phyloP scores from a whole-genome alignment of 2,113 vertebrate genomes.

The Steatornis caripensis region DNA sequence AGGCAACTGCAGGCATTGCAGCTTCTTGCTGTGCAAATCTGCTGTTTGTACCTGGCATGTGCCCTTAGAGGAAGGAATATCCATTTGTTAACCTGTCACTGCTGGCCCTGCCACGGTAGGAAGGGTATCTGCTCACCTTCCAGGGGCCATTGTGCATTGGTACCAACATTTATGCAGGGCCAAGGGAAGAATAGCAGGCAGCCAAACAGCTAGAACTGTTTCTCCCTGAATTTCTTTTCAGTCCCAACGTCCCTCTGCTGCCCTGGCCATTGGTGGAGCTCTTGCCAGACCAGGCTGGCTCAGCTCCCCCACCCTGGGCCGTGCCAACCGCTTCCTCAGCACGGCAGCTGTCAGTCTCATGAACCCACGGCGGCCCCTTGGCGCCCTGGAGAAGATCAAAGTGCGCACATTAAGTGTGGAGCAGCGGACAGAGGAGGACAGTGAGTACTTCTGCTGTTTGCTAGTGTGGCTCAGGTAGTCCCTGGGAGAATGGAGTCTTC shows the following conservation, averaged over 20 bases:
- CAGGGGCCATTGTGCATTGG: neutral
- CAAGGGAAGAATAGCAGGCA: neutral
- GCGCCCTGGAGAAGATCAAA: slow-evolving; percentile 88
- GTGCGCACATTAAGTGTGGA: slow-evolving; percentile 86
- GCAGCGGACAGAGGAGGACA: slow-evolving; percentile 93
- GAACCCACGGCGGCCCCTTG: slow-evolving; percentile 88
- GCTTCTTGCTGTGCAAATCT: neutral
- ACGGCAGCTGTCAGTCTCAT: slow-evolving; percentile 93
- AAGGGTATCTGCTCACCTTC: neutral
- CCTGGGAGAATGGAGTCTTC: neutral
- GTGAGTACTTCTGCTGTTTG: slow-evolving; percentile 72
- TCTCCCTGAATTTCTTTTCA: neutral
- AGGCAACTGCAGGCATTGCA: neutral
- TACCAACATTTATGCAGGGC: neutral
- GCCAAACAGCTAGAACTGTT: neutral
- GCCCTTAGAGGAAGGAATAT: neutral
- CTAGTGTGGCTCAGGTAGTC: neutral
- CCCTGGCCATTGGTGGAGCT: slow-evolving; percentile 84
- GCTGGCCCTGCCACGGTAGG: neutral
- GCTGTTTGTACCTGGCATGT: neutral
- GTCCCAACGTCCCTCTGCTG: slow-evolving; percentile 83
- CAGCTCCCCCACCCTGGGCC: slow-evolving; percentile 93
- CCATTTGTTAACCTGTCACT: neutral
- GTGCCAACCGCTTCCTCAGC: slow-evolving; percentile 95
- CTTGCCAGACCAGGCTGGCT: slow-evolving; percentile 91